Evolutionary conservation across 2,113 vertebrate genomes (phyloP), one percentile per base, ranked within the genome.

Genomic region (Sprattus sprattus): DNA sequence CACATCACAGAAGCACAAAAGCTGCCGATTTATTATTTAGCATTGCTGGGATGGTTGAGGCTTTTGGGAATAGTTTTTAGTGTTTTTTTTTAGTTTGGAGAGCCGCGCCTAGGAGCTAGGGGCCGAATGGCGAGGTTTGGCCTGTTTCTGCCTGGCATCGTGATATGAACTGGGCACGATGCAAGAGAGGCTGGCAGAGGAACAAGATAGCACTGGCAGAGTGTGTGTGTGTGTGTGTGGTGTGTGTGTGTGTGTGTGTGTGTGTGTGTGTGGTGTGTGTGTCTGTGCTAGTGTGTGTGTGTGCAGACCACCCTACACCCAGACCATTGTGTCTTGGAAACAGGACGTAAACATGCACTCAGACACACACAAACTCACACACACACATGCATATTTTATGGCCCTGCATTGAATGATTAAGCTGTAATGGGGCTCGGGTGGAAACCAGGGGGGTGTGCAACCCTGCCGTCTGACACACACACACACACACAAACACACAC

Each of bases 191-290:
- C 11, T 71, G 64, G 64, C 64, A 71, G 25, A 71, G 64, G 10
- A 28, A 13, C 11, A 4, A 71, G 25, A 71, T 28, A 11, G 25
- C 1, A 13, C 64, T 71, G 64, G 64, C 64, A 71, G 9, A 71
- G 64, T 11, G n/a, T 28, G 25, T 28, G 25, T 25, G 64, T 28
- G 8, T 71, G 64, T 32, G 64, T 71, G n/a, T 71, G 52, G 81
- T 82, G 45, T 82, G 60, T 46, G 45, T 28, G 83, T 84, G 45
- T 84, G 39, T 22, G 44, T 47, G 45, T 84, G 32, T n/a, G 83
- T 71, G 22, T 71, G 83, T 46, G 83, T 25, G 54, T 67, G 60
- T 64, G 60, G 60, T 64, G 60, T 64, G 60, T 64, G 60, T 67
- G 22, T 28, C n/a, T n/a, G 57, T 64, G 22, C 39, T 64, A n/a